A percentile compares a stretch with the other conserved stretches of the same genome.
Evolutionary conservation across 2,797 vertebrate species (phyloP).

Genomic region (Cephalopachus bancanus): DNA sequence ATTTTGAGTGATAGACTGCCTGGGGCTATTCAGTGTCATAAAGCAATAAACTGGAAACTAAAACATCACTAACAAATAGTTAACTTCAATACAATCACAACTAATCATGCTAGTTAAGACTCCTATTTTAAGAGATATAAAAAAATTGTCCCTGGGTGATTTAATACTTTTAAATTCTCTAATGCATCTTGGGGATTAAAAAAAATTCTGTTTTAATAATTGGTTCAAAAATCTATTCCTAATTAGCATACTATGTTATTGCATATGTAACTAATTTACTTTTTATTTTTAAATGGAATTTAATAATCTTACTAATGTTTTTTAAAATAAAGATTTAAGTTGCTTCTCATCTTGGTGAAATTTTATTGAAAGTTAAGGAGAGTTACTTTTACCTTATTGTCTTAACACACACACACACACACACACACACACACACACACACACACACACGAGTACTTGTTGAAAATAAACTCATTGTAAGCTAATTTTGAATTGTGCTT

Average conservation of each 20-base stretch:
- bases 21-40: background rate
- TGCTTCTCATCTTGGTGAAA: constrained; percentile 37
- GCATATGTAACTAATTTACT: background rate
- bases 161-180: constrained; percentile 16
- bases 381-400: constrained; percentile 20
- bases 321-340: constrained; percentile 50
- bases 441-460: background rate
- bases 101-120: background rate
- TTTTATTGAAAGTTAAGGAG: constrained; percentile 34
- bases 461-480: constrained; percentile 27
- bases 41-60: background rate
- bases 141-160: background rate
- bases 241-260: background rate
- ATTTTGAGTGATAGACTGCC: background rate
- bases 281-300: constrained; percentile 14
- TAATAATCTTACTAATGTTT: background rate
- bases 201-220: background rate
- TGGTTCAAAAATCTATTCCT: background rate
- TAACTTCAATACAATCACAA: background rate
- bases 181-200: background rate
- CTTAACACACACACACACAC: background rate
- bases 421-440: background rate
- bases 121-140: background rate
- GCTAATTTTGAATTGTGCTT: constrained; percentile 41
- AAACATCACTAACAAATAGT: background rate